These are phyloP conservation scores for Smittia sp. DNA, from an alignment of 2,888 invertebrate genomes.

Conservation along the genomic window DNA sequence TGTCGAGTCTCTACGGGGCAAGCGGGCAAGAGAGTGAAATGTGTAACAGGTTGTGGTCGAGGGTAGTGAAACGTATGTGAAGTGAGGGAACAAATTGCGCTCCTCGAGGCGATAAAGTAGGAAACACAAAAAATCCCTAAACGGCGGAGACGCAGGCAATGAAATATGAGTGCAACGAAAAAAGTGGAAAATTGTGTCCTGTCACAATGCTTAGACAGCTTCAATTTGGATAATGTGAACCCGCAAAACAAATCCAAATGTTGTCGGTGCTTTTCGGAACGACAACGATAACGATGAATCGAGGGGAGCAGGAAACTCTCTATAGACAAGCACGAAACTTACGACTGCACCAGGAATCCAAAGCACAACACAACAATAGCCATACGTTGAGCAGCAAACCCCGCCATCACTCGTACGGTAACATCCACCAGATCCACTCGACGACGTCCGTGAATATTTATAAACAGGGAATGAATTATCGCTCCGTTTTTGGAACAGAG, in stretches of 20 bases:
- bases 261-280: conserved; percentile 54
- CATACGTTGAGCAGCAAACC: conserved; percentile 38
- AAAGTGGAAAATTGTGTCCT: conserved; percentile 35
- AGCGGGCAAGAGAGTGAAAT: no score
- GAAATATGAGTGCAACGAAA: conserved; percentile 39
- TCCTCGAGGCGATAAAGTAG: not conserved
- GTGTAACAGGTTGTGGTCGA: not conserved
- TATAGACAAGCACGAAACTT: conserved; percentile 63
- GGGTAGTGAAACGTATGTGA: no score
- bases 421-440: conserved; percentile 47
- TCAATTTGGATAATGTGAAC: conserved; percentile 22
- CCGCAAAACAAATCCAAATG: conserved; percentile 47
- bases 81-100: not conserved
- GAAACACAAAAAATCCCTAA: not conserved
- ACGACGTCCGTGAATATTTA: conserved; percentile 38
- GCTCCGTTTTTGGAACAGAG: conserved; percentile 44
- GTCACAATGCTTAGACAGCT: conserved; percentile 17
- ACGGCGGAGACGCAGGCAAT: not conserved
- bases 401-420: conserved; percentile 47
- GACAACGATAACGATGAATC: conserved; percentile 58
- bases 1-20: no score
- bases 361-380: conserved; percentile 47
- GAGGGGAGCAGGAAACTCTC: conserved; percentile 62
- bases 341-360: conserved; percentile 46
- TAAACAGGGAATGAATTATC: conserved; percentile 43